phyloP scores from a whole-genome alignment of 2,888 invertebrate species.

The Tyria jacobaeae region DNA sequence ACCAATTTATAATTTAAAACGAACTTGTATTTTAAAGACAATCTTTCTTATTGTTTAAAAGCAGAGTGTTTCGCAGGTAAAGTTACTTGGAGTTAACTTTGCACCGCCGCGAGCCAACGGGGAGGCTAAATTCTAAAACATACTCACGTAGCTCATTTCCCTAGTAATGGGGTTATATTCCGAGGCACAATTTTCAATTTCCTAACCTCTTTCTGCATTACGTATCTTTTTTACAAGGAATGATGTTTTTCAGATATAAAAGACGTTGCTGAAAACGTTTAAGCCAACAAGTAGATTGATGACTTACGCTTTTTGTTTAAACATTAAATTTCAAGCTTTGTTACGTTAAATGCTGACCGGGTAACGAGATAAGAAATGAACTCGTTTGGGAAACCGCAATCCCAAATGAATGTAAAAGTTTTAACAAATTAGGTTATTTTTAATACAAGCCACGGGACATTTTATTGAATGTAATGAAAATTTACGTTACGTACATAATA shows the following conservation, averaged over 20 bases:
- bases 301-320: background rate
- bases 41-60: slow-evolving; percentile 40
- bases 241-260: slow-evolving; percentile 58
- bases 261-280: slow-evolving; percentile 50
- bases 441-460: background rate
- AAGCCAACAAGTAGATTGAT: slow-evolving; percentile 20
- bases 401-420: slow-evolving; percentile 4
- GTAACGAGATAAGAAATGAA: background rate
- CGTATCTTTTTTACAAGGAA: slow-evolving; percentile 68
- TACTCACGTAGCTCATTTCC: slow-evolving; percentile 84
- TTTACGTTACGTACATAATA: slow-evolving; percentile 1
- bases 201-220: slow-evolving; percentile 80
- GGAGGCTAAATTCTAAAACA: slow-evolving; percentile 72
- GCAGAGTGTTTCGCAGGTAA: slow-evolving; percentile 36
- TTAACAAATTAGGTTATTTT: slow-evolving; percentile 5
- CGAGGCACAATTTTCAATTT: slow-evolving; percentile 84
- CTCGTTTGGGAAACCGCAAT: background rate
- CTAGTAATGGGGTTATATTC: slow-evolving; percentile 83
- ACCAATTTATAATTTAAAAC: slow-evolving; percentile 31
- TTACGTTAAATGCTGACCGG: background rate
- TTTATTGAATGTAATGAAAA: slow-evolving; percentile 2
- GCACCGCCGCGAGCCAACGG: slow-evolving; percentile 30
- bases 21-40: slow-evolving; percentile 31
- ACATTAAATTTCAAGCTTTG: background rate
- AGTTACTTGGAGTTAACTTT: slow-evolving; percentile 34